Evolutionary conservation across 2,797 vertebrate genomes (phyloP).

Genomic region (Microctenopoma lineatum): DNA sequence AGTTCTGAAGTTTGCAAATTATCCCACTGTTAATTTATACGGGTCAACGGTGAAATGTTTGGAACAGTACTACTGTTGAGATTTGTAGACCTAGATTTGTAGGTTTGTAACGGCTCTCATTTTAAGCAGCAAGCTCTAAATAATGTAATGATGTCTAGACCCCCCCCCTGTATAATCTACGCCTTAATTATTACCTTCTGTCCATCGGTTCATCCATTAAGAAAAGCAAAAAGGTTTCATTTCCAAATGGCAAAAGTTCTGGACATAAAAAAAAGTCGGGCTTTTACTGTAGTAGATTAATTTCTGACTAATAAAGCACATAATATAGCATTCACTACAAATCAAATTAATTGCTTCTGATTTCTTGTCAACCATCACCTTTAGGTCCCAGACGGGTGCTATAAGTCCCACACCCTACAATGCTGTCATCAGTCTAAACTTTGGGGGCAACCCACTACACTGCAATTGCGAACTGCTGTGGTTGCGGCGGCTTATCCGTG

Average conservation of each 20-base stretch:
- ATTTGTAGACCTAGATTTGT: not conserved
- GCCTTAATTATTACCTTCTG: not conserved
- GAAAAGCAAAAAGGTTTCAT: not conserved
- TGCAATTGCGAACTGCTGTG: conserved; percentile 95
- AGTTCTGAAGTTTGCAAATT: conserved; percentile 12
- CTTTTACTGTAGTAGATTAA: too few relatives aligned
- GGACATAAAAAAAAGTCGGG: too few relatives aligned
- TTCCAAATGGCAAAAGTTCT: not conserved
- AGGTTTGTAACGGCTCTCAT: conserved; percentile 10
- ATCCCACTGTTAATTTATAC: conserved; percentile 13
- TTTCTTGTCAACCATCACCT: not conserved
- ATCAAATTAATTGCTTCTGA: not conserved
- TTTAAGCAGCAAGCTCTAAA: conserved; percentile 22
- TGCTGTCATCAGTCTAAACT: conserved; percentile 87
- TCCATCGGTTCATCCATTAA: too few relatives aligned
- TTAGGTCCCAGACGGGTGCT: conserved; percentile 88
- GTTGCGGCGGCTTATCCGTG: conserved; percentile 88
- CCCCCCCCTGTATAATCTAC: not conserved
- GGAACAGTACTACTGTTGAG: conserved; percentile 2
- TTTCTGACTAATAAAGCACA: not conserved
- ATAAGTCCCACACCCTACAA: conserved; percentile 89
- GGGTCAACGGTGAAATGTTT: conserved; percentile 6
- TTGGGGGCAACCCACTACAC: conserved; percentile 93
- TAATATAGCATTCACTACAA: not conserved
- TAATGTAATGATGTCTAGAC: not conserved